A percentile compares a stretch with the other conserved stretches of the same genome.
Conservation (phyloP, 2,888 invertebrate genomes). For the Rhamphomyia laevipes region DNA sequence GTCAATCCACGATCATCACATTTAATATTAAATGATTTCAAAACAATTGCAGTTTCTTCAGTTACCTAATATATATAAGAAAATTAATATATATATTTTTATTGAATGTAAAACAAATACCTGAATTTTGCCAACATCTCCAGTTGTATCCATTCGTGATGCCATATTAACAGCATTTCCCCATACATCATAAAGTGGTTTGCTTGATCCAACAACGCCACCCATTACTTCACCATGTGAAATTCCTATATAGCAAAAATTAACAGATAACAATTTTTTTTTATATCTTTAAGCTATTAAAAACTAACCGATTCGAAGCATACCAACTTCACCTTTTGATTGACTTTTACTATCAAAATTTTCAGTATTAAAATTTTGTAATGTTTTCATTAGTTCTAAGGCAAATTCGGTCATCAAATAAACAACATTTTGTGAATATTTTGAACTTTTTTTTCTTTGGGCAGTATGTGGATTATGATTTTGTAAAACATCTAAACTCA, state of each 20-base stretch:
- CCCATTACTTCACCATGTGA: constrained; percentile 85
- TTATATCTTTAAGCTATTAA: not conserved
- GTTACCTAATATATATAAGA: constrained; percentile 43
- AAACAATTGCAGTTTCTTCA: constrained; percentile 55
- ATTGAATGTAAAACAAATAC: constrained; percentile 33
- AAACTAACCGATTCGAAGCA: constrained; percentile 27
- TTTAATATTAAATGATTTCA: constrained; percentile 54
- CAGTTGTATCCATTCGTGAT: constrained; percentile 90
- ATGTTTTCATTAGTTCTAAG: constrained; percentile 53
- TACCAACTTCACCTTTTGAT: constrained; percentile 28
- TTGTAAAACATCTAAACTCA: constrained; percentile 6
- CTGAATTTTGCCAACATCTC: constrained; percentile 66
- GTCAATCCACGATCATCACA: constrained; percentile 60
- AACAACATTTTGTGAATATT: constrained; percentile 38
- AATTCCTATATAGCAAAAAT: constrained; percentile 53
- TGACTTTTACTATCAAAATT: constrained; percentile 42
- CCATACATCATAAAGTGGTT: constrained; percentile 94
- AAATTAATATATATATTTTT: constrained; percentile 20
- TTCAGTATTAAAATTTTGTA: constrained; percentile 47
- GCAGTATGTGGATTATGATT: constrained; percentile 15
- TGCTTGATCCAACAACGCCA: constrained; percentile 87
- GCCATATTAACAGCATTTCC: constrained; percentile 95
- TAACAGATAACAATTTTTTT: not conserved
- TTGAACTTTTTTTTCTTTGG: constrained; percentile 22
- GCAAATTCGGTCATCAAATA: constrained; percentile 60